Percentiles rank a stretch among this genome's conserved stretches.
Evolutionary conservation across 2,797 vertebrate genomes (phyloP).

Genomic region (Poecilia wingei): DNA sequence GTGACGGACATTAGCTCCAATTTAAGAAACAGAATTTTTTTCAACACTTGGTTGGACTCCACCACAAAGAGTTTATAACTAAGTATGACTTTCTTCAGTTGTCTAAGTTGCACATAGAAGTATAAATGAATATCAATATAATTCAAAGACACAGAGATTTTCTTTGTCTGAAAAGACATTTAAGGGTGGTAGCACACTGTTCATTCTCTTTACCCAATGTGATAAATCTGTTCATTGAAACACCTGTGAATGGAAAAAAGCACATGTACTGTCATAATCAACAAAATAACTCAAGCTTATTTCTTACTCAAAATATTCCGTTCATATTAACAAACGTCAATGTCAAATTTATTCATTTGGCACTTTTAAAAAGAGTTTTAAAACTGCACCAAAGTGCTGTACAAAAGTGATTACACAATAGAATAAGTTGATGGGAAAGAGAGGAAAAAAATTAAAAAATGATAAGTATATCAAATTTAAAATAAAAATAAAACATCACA

Average conservation of each 20-base stretch:
- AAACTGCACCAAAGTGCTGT: no score
- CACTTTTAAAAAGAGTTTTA: no score
- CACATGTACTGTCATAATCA: neutral
- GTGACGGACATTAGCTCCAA: neutral
- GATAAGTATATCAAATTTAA: no score
- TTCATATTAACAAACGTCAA: neutral
- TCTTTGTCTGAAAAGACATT: neutral
- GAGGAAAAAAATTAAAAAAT: no score
- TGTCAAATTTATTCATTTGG: no score
- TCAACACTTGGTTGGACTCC: neutral
- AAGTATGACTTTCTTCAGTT: neutral
- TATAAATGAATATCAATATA: neutral
- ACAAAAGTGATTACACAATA: no score
- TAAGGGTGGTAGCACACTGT: neutral
- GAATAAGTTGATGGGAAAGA: no score
- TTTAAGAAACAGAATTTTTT: neutral
- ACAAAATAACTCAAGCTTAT: neutral
- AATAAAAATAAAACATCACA: no score
- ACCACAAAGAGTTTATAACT: neutral
- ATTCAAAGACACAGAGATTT: neutral
- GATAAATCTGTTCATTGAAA: neutral
- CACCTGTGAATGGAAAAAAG: neutral
- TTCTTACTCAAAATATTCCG: neutral
- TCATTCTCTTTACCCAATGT: neutral
- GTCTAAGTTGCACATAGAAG: neutral